Conservation (phyloP, 2,113 vertebrate genomes). For the Oophaga pumilio region DNA sequence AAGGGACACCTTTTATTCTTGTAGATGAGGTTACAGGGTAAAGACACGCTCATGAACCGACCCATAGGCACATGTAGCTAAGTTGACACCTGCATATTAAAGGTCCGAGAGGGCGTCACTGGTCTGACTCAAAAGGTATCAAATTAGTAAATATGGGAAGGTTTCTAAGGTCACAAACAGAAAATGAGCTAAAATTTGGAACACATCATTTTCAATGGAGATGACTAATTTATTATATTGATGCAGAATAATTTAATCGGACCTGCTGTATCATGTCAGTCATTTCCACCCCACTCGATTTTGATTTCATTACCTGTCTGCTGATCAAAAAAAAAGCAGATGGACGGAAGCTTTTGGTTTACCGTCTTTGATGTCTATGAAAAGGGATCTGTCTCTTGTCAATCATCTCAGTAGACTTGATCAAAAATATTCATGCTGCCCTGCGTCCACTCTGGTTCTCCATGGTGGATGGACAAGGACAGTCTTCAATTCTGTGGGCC, state of each 20-base stretch:
- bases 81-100: too few relatives aligned
- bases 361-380: neutral
- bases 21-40: too few relatives aligned
- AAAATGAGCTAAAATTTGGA: neutral
- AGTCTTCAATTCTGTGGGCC: too few relatives aligned
- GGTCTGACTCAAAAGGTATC: neutral
- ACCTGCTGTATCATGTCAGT: neutral
- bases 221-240: neutral
- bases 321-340: conserved; percentile 14
- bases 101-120: neutral
- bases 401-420: neutral
- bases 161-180: neutral
- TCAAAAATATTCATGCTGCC: too few relatives aligned
- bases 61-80: too few relatives aligned
- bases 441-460: too few relatives aligned
- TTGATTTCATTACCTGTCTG: neutral
- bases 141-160: neutral
- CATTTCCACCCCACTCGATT: neutral
- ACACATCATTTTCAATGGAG: neutral
- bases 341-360: neutral
- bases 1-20: too few relatives aligned
- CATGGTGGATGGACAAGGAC: too few relatives aligned
- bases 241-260: neutral
- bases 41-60: too few relatives aligned
- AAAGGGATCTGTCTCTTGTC: neutral